Evolutionary conservation across 2,797 vertebrate genomes (phyloP).

Genomic region (Microchirus variegatus): DNA sequence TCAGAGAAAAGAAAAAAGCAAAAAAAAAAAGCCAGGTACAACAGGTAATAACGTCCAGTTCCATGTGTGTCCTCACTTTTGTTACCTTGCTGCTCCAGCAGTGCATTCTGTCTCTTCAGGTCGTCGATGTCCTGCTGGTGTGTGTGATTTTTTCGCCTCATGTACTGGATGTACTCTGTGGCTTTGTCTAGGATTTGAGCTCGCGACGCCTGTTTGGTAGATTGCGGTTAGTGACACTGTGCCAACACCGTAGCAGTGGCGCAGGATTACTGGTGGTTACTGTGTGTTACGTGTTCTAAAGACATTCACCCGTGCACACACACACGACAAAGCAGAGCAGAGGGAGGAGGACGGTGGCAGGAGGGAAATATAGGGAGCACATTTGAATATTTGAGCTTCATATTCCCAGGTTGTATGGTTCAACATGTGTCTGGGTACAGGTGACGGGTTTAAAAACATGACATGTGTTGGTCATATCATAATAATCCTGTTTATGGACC

Average conservation of each 20-base stretch:
- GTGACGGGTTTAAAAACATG: too few species aligned
- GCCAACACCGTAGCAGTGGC: conserved; percentile 75
- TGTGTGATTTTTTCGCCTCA: conserved; percentile 99
- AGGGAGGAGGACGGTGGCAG: too few species aligned
- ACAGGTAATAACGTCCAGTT: too few species aligned
- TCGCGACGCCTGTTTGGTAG: conserved; percentile 95
- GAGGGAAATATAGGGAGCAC: too few species aligned
- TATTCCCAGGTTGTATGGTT: too few species aligned
- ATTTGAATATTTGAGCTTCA: too few species aligned
- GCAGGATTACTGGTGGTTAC: conserved; percentile 56
- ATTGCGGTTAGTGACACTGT: conserved; percentile 83
- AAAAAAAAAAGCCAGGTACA: too few species aligned
- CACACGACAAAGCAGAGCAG: background rate
- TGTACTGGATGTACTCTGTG: conserved; percentile 99
- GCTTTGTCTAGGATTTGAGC: conserved; percentile 99
- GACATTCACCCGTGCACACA: background rate
- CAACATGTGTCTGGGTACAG: too few species aligned
- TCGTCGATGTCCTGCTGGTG: conserved; percentile 99
- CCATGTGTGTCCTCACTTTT: background rate
- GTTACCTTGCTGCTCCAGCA: conserved; percentile 97
- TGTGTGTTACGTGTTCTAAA: conserved; percentile 42
- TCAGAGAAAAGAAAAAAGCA: too few species aligned
- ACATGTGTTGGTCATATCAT: too few species aligned
- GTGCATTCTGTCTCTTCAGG: conserved; percentile 96
- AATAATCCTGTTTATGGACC: too few species aligned